Conservation (phyloP, 1,140 invertebrate species). For the Lepidurus couesii region DNA sequence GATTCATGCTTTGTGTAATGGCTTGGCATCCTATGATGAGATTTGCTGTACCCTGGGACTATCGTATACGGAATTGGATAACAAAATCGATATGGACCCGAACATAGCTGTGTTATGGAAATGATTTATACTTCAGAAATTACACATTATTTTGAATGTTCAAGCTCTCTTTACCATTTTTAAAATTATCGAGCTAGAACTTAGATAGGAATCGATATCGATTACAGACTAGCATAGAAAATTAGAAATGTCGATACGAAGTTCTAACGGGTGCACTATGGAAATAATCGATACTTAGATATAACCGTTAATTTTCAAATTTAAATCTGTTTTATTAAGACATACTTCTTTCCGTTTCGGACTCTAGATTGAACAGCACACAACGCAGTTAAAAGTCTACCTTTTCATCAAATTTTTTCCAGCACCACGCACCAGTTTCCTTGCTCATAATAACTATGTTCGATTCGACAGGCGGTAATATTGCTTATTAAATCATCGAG, state of each 20-base stretch:
- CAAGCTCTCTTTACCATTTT: too few relatives aligned
- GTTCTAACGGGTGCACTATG: too few relatives aligned
- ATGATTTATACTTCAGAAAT: constrained; percentile 46
- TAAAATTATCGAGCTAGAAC: too few relatives aligned
- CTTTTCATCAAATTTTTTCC: constrained; percentile 47
- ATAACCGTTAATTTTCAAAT: too few relatives aligned
- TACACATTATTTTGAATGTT: too few relatives aligned
- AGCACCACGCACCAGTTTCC: constrained; percentile 91
- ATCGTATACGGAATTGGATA: constrained; percentile 71
- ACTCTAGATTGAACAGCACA: too few relatives aligned
- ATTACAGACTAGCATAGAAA: too few relatives aligned
- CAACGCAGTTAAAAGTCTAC: neutral
- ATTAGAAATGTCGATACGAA: too few relatives aligned
- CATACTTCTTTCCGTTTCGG: too few relatives aligned
- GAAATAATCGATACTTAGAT: too few relatives aligned
- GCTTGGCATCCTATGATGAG: constrained; percentile 73
- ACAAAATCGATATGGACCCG: constrained; percentile 76
- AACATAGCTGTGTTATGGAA: constrained; percentile 79
- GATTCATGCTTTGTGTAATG: constrained; percentile 67
- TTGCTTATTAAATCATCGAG: constrained; percentile 62
- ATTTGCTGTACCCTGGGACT: constrained; percentile 83
- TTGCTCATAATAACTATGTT: constrained; percentile 83
- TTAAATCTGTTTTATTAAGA: too few relatives aligned
- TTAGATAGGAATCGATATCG: too few relatives aligned
- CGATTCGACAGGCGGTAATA: constrained; percentile 52